Percentiles rank a stretch among this genome's conserved stretches.
Evolutionary conservation across 2,797 vertebrate genomes (phyloP).

Genomic region (Hyperoplus immaculatus): DNA sequence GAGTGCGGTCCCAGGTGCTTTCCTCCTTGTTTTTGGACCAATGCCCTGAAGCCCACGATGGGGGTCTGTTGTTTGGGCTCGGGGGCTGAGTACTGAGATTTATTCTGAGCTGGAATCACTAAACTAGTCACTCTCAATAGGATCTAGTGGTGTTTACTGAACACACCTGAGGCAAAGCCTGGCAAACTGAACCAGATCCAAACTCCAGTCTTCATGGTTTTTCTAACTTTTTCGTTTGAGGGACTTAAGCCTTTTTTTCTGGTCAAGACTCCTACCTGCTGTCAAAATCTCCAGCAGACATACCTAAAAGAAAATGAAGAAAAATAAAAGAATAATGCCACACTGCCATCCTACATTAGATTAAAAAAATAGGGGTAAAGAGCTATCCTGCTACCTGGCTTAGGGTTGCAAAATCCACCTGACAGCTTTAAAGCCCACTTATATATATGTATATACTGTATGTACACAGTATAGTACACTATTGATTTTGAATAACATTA

Average conservation of each 20-base stretch:
- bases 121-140: conserved; percentile 66
- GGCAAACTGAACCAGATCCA: conserved; percentile 60
- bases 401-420: background rate
- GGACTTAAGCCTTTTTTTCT: conserved; percentile 2
- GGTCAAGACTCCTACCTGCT: conserved; percentile 1
- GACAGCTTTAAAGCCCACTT: background rate
- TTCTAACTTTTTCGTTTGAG: conserved; percentile 29
- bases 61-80: conserved; percentile 67
- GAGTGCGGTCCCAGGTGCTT: conserved; percentile 66
- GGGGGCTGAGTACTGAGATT: conserved; percentile 57
- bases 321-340: background rate
- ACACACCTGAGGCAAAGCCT: conserved; percentile 61
- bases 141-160: conserved; percentile 66
- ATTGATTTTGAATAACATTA: conserved; percentile 45
- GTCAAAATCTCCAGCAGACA: background rate
- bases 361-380: background rate
- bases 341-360: background rate
- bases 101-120: conserved; percentile 66
- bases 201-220: conserved; percentile 34
- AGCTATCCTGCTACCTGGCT: no score
- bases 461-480: background rate
- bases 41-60: conserved; percentile 57
- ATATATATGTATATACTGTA: background rate
- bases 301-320: background rate
- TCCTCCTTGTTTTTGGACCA: conserved; percentile 62